Base-by-base conservation (phyloP, 1,140 invertebrate species). In the Drosophila ogumai region DNA sequence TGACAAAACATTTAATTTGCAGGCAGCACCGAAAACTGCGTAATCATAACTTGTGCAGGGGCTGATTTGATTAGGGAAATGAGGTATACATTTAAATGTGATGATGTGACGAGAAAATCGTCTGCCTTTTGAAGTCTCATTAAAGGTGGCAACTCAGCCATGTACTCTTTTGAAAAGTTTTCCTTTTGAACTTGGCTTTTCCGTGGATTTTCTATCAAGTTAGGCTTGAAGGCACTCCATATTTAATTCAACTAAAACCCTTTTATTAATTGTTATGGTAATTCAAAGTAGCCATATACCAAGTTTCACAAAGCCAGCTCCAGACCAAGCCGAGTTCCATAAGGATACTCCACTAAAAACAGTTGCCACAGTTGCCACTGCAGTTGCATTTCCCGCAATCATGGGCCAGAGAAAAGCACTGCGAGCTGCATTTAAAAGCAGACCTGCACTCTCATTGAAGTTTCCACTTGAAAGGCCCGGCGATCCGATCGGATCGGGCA, bases 1-100 rank as follows among this genome's bases (percentile, higher is more conserved):
- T 85, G 85, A 85, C 78, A 78, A 90, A 84, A 90, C 81, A 85
- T 90, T 90, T 90, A 75, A 90, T 90, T 90, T 65, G 46, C 75
- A 79, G 40, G 36, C 60, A 57, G 60, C 19, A 10, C 13, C 50
- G n/a, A 77, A 85, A 82, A 68, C 47, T 73, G 73, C 80, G 68
- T 78, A 82, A 82, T 80, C 67, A 82, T 87, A 79, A 87, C 67
- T 34, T 65, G 19, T 1, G 8, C 6, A 15, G 17, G 44, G 55
- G 41, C 59, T 60, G 56, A 76, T 60, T 76, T 67, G 61, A 67
- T 67, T 59, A 55, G 28, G 25, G 61, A 22, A 60, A 25, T 28
- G 19, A 28, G 47, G n/a, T 22, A 56, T 47, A 47, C 34, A 71
- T 71, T 71, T 56, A 71, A 72, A 58, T 72, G 50, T 40, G 65